These are phyloP conservation scores for Petrocephalus zakoni DNA, from an alignment of 2,113 vertebrate genomes.

Conservation along the genomic window DNA sequence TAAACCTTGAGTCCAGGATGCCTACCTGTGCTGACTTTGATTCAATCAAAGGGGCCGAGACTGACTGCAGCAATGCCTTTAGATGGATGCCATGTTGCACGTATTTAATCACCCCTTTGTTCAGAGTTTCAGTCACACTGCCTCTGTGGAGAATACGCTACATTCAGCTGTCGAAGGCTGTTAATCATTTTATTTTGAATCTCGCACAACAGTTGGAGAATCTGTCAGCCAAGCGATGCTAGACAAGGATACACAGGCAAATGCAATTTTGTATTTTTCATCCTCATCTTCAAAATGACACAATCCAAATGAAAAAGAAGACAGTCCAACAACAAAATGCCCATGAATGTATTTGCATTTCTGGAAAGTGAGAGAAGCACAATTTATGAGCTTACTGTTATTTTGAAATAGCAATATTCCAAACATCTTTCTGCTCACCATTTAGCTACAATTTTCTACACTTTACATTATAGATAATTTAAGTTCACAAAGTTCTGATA, in stretches of 20 bases:
- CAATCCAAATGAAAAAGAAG: conserved; percentile 27
- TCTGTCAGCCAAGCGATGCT: conserved; percentile 25
- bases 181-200: conserved; percentile 45
- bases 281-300: conserved; percentile 29
- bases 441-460: neutral
- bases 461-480: neutral
- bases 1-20: neutral
- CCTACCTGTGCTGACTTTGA: neutral
- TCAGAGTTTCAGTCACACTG: conserved; percentile 44
- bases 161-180: conserved; percentile 45
- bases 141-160: conserved; percentile 46
- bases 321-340: neutral
- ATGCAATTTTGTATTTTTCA: conserved; percentile 30
- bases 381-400: neutral
- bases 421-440: neutral
- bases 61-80: conserved; percentile 41
- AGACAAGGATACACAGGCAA: conserved; percentile 24
- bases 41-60: conserved; percentile 12
- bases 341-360: neutral
- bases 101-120: conserved; percentile 56
- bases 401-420: neutral
- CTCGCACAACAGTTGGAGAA: conserved; percentile 40
- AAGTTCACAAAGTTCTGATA: too few species aligned
- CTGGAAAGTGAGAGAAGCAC: neutral
- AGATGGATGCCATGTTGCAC: conserved; percentile 48